These are phyloP conservation scores for Drosophila ironensis DNA, from an alignment of 1,140 invertebrate genomes.

Conservation along the genomic window DNA sequence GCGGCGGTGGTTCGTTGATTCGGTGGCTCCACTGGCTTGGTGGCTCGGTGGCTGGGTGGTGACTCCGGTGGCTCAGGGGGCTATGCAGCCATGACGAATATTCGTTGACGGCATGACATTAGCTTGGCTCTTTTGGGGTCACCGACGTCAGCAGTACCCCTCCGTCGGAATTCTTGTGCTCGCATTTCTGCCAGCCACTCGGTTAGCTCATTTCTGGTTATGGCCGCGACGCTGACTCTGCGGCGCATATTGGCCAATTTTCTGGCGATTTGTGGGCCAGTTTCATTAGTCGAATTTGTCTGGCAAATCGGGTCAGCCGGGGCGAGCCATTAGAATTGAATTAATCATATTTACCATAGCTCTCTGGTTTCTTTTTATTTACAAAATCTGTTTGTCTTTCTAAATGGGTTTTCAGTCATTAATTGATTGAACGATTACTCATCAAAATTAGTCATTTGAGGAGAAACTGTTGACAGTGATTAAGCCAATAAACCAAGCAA, in stretches of 20 bases:
- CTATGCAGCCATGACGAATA: slow-evolving; percentile 77
- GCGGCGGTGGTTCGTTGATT: slow-evolving; percentile 6
- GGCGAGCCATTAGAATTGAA: slow-evolving; percentile 6
- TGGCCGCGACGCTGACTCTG: neutral
- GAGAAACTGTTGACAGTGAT: too few relatives aligned
- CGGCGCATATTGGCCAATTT: slow-evolving; percentile 57
- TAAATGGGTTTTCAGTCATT: too few relatives aligned
- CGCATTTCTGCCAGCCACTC: slow-evolving; percentile 33
- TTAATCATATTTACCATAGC: slow-evolving; percentile 16
- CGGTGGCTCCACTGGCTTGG: slow-evolving; percentile 1
- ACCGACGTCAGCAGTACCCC: slow-evolving; percentile 48
- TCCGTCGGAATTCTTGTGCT: slow-evolving; percentile 61
- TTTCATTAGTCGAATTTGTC: slow-evolving; percentile 8
- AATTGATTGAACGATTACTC: too few relatives aligned
- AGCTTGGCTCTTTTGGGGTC: slow-evolving; percentile 75
- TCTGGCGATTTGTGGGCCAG: slow-evolving; percentile 43
- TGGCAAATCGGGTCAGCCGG: slow-evolving; percentile 32
- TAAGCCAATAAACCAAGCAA: too few relatives aligned
- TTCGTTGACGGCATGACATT: slow-evolving; percentile 74
- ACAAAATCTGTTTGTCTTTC: too few relatives aligned
- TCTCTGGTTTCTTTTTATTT: too few relatives aligned
- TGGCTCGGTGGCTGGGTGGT: neutral
- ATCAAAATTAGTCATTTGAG: too few relatives aligned
- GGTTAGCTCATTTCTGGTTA: slow-evolving; percentile 62
- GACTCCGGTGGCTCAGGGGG: slow-evolving; percentile 5